These are phyloP conservation scores for Premnoplex brunnescens DNA, from an alignment of 2,797 vertebrate genomes.

Conservation along the genomic window DNA sequence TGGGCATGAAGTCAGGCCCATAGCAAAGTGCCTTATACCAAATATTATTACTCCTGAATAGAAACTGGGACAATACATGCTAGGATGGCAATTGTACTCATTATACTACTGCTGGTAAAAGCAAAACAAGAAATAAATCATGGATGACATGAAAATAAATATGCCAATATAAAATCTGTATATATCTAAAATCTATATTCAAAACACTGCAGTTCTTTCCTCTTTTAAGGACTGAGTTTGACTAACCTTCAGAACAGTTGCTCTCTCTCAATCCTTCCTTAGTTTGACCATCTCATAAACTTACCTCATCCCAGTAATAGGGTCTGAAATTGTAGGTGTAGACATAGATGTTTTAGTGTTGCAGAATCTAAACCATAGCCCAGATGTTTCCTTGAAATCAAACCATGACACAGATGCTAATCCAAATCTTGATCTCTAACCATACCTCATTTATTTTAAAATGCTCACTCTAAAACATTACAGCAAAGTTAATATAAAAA, in stretches of 20 bases:
- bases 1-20: not conserved
- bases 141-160: not conserved
- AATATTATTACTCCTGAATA: not conserved
- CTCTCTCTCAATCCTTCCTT: not conserved
- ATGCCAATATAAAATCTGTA: not conserved
- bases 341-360: not conserved
- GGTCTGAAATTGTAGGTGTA: not conserved
- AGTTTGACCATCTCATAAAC: not conserved
- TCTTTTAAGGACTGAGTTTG: not conserved
- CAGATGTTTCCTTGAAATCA: not conserved
- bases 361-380: not conserved
- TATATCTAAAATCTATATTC: not conserved
- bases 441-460: not conserved
- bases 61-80: not conserved
- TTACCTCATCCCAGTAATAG: not conserved
- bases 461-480: not conserved
- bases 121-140: not conserved
- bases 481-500: not conserved
- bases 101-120: not conserved
- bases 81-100: not conserved
- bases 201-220: not conserved
- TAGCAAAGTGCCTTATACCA: not conserved
- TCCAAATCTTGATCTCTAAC: not conserved
- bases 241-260: not conserved
- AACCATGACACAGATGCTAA: not conserved